Evolutionary conservation across 2,797 vertebrate species (phyloP).

Genomic region (Furcifer pardalis): DNA sequence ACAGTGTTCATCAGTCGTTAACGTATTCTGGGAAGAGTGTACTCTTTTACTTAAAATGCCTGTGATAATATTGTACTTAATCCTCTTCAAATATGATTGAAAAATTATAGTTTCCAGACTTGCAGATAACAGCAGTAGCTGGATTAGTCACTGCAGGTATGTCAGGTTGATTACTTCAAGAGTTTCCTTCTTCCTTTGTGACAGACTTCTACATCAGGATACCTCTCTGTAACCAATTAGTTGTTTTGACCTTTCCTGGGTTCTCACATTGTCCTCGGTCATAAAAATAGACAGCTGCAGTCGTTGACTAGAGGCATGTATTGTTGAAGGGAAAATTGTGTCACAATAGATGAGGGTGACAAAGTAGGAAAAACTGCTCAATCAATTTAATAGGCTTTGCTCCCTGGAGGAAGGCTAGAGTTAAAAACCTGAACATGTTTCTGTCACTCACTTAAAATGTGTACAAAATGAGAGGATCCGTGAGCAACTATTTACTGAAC

Average conservation of each 20-base stretch:
- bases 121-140: background rate
- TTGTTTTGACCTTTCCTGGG: conserved; percentile 35
- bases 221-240: conserved; percentile 11
- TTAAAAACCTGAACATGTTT: conserved; percentile 23
- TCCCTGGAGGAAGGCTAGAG: conserved; percentile 10
- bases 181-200: background rate
- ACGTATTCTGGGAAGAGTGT: conserved; percentile 11
- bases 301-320: conserved; percentile 8
- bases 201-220: conserved; percentile 13
- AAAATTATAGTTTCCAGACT: conserved; percentile 9
- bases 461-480: background rate
- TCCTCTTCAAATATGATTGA: background rate
- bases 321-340: conserved; percentile 26
- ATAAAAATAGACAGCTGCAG: conserved; percentile 39
- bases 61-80: conserved; percentile 22
- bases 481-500: background rate
- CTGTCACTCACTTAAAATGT: background rate
- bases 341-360: conserved; percentile 17
- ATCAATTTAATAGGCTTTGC: conserved; percentile 21
- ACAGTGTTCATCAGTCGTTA: background rate
- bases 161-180: conserved; percentile 21
- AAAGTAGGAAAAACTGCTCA: conserved; percentile 35
- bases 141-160: background rate
- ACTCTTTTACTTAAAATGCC: background rate
- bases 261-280: conserved; percentile 24